A percentile compares a stretch with the other conserved stretches of the same genome.
Evolutionary conservation across 2,113 vertebrate species (phyloP).

Genomic region (Siphamia tubifer): DNA sequence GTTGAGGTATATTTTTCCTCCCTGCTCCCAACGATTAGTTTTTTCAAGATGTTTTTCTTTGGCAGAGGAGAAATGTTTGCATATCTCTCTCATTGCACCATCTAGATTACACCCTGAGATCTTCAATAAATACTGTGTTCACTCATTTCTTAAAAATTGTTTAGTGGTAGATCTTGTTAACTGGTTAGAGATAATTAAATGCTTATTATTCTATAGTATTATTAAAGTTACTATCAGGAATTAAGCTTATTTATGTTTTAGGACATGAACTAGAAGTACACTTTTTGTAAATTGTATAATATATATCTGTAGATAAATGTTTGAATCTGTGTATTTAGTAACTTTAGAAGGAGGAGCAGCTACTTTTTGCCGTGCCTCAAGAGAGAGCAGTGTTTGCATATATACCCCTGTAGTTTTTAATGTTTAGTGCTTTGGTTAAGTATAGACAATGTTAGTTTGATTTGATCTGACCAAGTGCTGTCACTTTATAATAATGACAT

Average conservation of each 20-base stretch:
- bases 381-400: too few species aligned
- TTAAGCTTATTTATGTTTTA: not conserved
- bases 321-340: too few species aligned
- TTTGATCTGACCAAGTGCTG: too few species aligned
- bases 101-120: slow-evolving; percentile 20
- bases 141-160: not conserved
- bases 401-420: too few species aligned
- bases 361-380: too few species aligned
- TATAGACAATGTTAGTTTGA: too few species aligned
- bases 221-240: not conserved
- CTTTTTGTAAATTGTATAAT: too few species aligned
- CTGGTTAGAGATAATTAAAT: not conserved
- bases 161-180: not conserved
- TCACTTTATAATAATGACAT: too few species aligned
- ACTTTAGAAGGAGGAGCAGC: too few species aligned
- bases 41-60: slow-evolving; percentile 66
- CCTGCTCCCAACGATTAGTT: slow-evolving; percentile 38
- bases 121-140: not conserved
- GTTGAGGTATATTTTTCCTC: slow-evolving; percentile 75
- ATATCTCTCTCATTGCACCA: slow-evolving; percentile 25
- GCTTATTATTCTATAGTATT: not conserved
- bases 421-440: too few species aligned
- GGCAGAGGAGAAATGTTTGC: slow-evolving; percentile 51
- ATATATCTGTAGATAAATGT: too few species aligned
- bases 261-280: too few species aligned